Base-by-base conservation (phyloP, 2,113 vertebrate species). In the human region DNA sequence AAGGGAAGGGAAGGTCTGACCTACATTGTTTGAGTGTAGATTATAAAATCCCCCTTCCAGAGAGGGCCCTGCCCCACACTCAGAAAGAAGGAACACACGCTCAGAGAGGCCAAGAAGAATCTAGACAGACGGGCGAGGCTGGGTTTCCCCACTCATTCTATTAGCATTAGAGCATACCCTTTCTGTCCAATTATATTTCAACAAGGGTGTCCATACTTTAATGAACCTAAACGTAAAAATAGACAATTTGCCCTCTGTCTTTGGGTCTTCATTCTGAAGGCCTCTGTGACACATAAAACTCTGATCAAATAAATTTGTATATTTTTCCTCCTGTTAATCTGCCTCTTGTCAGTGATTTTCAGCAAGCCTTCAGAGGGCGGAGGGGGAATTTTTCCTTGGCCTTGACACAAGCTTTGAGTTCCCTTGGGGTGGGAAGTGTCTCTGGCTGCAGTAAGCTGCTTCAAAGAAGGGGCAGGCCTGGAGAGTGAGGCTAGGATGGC, bases 351-450 rank as follows among this genome's bases (percentile, higher is more conserved):
- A 35, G 66, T 68, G 66, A 68, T 68, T 68, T 68, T 68, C 66
- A 68, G 66, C 32, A 68, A 68, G 32, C 13, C 32, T 68, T 68
- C 66, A 68, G 32, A 68, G 66, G 66, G 7, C 3, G 3, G 32
- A 68, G 32, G 66, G 32, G 66, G 7, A 16, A 35, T 68, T 68
- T 68, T 68, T 35, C 32, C 32, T n/a, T 68, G 66, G 32, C 32
- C 66, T 64, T 64, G 61, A 64, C 2, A 0, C 61, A 64, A 64
- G 61, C 0, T 23, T 64, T 7, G 0, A 8, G 3, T n/a, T 81
- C 59, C 35, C 7, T 20, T 50, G 38, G 35, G 38, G 13, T 61
- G 52, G 14, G 32, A 13, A 68, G 48, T n/a, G 12, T 23, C 86
- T 93, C 75, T 70, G 16, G n/a, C 23, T 59, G 32, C 35, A 35